These are phyloP conservation scores for Nebria ingens DNA, from an alignment of 1,140 invertebrate genomes.

Conservation along the genomic window DNA sequence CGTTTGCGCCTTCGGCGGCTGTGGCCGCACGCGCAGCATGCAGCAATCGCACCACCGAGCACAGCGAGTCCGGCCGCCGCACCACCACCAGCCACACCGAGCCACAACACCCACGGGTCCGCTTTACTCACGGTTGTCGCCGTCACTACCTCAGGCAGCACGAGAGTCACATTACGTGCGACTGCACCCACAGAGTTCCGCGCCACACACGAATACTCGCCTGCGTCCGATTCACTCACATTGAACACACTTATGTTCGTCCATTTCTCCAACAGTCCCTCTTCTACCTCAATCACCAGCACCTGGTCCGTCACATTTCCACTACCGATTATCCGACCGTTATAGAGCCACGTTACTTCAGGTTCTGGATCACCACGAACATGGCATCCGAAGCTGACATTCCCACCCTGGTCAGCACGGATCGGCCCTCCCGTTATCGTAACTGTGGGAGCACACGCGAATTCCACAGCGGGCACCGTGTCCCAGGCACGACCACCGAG, in stretches of 20 bases:
- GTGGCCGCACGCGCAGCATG: conserved; percentile 46
- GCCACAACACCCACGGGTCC: conserved; percentile 46
- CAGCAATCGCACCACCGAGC: conserved; percentile 39
- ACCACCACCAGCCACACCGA: conserved; percentile 43
- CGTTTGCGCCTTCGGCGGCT: conserved; percentile 33
- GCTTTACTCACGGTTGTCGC: conserved; percentile 51
- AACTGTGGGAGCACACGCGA: conserved; percentile 63
- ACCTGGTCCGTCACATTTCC: conserved; percentile 37
- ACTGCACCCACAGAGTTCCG: conserved; percentile 62
- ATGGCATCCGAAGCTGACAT: conserved; percentile 68
- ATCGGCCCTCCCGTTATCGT: conserved; percentile 47
- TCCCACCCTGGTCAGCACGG: conserved; percentile 60
- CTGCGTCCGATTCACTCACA: conserved; percentile 63
- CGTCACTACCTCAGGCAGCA: conserved; percentile 56
- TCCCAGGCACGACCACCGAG: conserved; percentile 54
- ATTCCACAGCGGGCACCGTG: conserved; percentile 51
- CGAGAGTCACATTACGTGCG: conserved; percentile 56
- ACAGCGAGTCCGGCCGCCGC: conserved; percentile 37
- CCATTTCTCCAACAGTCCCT: conserved; percentile 46
- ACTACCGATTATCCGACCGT: conserved; percentile 50
- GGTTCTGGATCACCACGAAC: conserved; percentile 75
- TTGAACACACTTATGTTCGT: conserved; percentile 62
- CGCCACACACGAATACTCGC: conserved; percentile 69
- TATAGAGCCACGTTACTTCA: conserved; percentile 70
- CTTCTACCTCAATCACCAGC: conserved; percentile 34